These are phyloP conservation scores for Drosophila testacea DNA, from an alignment of 2,888 invertebrate genomes.

Conservation along the genomic window DNA sequence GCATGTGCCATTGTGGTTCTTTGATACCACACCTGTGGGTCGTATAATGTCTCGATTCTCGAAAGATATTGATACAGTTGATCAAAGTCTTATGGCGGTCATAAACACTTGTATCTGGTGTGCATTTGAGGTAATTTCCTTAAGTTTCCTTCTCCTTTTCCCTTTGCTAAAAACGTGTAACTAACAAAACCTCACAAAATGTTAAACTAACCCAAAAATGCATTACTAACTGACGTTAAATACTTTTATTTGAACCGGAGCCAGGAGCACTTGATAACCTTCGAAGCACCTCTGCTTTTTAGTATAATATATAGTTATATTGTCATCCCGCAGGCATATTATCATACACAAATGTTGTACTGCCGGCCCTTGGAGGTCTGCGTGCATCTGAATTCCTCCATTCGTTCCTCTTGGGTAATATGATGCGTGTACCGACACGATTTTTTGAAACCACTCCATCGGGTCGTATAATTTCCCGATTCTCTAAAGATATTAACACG, in stretches of 20 bases:
- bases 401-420: constrained; percentile 84
- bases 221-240: not conserved
- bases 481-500: constrained; percentile 86
- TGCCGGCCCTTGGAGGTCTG: constrained; percentile 84
- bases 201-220: constrained; percentile 9
- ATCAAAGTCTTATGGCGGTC: constrained; percentile 85
- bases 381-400: constrained; percentile 84
- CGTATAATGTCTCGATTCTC: constrained; percentile 87
- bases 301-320: constrained; percentile 4
- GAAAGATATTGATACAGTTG: constrained; percentile 85
- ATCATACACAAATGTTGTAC: constrained; percentile 9
- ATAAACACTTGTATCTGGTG: constrained; percentile 87
- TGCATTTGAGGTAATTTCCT: constrained; percentile 86
- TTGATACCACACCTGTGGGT: constrained; percentile 88
- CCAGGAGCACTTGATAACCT: not conserved
- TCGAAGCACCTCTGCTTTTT: not conserved
- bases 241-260: not conserved
- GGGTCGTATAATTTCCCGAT: constrained; percentile 87
- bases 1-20: constrained; percentile 87
- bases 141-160: not conserved
- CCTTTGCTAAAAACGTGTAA: not conserved
- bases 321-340: constrained; percentile 21
- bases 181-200: constrained; percentile 6
- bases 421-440: constrained; percentile 86
- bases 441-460: constrained; percentile 88